These are phyloP conservation scores for Gibbula magus DNA, from an alignment of 2,888 invertebrate species.

Conservation along the genomic window DNA sequence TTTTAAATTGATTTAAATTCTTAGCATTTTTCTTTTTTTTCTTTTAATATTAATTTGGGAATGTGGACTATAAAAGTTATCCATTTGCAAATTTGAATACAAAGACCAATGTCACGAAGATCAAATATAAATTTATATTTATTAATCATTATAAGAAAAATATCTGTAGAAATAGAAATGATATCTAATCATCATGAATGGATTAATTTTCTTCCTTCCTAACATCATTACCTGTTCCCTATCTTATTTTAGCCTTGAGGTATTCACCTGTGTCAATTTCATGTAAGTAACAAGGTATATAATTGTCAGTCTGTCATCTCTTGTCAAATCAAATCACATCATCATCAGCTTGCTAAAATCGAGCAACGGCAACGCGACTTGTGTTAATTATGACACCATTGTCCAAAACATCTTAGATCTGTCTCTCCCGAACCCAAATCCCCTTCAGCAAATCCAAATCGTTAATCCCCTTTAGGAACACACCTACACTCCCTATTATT, in stretches of 20 bases:
- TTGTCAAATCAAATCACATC: conserved; percentile 15
- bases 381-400: conserved; percentile 11
- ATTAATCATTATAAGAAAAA: no score
- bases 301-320: background rate
- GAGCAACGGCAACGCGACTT: background rate
- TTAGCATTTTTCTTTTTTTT: no score
- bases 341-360: conserved; percentile 13
- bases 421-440: background rate
- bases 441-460: background rate
- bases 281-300: background rate
- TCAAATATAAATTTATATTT: no score
- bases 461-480: conserved; percentile 6
- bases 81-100: no score
- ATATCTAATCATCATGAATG: no score
- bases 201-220: no score
- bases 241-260: background rate
- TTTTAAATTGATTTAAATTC: no score
- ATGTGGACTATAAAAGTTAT: no score
- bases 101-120: no score
- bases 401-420: background rate
- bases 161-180: no score
- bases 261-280: conserved; percentile 12
- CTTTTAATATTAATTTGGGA: no score
- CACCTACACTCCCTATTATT: background rate
- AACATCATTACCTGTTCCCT: no score